These are phyloP conservation scores for Eidolon helvum DNA, from an alignment of 2,113 vertebrate genomes.

Conservation along the genomic window DNA sequence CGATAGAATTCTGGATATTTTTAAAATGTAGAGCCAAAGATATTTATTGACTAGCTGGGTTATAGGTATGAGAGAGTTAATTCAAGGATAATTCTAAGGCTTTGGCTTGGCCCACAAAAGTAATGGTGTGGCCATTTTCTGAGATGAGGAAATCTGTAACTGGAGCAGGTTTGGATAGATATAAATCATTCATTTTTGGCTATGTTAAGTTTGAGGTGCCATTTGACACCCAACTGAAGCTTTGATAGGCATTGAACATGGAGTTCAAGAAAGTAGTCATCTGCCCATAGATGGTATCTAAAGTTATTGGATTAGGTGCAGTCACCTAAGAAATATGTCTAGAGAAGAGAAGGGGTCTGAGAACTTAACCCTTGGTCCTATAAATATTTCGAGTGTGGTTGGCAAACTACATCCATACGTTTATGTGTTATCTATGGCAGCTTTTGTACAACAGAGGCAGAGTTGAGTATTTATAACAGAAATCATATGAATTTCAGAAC, in stretches of 20 bases:
- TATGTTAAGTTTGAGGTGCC: background rate
- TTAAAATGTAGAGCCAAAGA: background rate
- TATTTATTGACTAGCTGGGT: background rate
- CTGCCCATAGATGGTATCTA: background rate
- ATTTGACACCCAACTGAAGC: background rate
- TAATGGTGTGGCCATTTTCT: background rate
- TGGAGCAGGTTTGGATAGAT: background rate
- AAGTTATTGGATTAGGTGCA: background rate
- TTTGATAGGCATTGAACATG: background rate
- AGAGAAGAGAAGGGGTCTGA: background rate
- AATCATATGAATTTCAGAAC: background rate
- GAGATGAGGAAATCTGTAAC: background rate
- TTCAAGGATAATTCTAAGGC: background rate
- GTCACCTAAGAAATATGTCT: background rate
- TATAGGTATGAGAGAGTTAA: background rate
- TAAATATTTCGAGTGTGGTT: background rate
- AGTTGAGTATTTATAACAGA: background rate
- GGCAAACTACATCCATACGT: background rate
- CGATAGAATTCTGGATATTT: background rate
- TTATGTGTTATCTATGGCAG: background rate
- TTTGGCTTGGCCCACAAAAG: background rate
- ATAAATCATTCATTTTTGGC: background rate
- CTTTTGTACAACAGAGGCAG: background rate
- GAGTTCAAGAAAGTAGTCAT: background rate
- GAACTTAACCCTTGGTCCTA: background rate